phyloP scores from a whole-genome alignment of 2,113 vertebrate species.

The Aphelocoma coerulescens region DNA sequence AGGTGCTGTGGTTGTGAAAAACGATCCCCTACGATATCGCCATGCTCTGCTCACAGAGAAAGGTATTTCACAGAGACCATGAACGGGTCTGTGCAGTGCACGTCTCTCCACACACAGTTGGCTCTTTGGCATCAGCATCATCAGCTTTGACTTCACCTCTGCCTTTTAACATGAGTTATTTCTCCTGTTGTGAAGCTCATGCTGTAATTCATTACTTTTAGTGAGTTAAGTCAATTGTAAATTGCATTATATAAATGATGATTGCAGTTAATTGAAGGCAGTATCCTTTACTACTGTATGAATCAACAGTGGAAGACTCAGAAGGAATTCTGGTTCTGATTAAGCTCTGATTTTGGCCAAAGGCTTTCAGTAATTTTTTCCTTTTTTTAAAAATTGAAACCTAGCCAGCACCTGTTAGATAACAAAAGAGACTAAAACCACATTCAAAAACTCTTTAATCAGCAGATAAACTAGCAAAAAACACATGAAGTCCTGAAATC shows the following conservation, averaged over 20 bases:
- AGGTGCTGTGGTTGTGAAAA: background rate
- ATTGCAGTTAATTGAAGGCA: conserved; percentile 74
- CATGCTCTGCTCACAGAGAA: background rate
- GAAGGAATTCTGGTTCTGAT: conserved; percentile 72
- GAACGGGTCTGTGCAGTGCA: background rate
- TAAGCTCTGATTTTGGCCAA: conserved; percentile 71
- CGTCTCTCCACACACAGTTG: background rate
- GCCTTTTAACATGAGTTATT: conserved; percentile 32
- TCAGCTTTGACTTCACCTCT: conserved; percentile 35
- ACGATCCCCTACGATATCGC: background rate
- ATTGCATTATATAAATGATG: conserved; percentile 72
- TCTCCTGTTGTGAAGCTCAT: conserved; percentile 46
- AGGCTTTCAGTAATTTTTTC: conserved; percentile 52
- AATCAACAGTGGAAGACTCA: conserved; percentile 63
- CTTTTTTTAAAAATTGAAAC: conserved; percentile 40
- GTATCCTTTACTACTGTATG: conserved; percentile 77
- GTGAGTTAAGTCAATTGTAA: conserved; percentile 75
- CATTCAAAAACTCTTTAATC: conserved; percentile 66
- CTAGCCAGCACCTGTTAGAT: conserved; percentile 69
- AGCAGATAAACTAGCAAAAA: conserved; percentile 6
- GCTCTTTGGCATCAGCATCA: background rate
- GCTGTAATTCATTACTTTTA: conserved; percentile 73
- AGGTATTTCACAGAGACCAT: background rate
- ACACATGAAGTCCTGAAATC: background rate
- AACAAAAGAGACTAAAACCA: conserved; percentile 68